These are phyloP conservation scores for Pseudeuparius sepicola DNA, from an alignment of 2,888 invertebrate genomes.

Conservation along the genomic window DNA sequence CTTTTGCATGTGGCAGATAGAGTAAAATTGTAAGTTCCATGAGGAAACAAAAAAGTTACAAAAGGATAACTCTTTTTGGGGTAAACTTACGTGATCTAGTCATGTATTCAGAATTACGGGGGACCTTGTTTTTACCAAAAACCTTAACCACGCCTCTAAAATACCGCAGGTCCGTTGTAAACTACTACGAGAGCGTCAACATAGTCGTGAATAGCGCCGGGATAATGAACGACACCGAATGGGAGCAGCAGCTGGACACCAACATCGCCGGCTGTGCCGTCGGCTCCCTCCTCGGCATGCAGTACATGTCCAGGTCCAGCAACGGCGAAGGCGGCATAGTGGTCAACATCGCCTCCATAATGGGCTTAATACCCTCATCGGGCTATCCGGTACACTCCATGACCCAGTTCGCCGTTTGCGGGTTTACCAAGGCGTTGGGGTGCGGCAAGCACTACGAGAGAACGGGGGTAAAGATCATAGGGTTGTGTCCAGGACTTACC, in stretches of 20 bases:
- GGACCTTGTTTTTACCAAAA: too few species aligned
- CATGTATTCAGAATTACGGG: too few species aligned
- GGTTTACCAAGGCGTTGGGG: conserved; percentile 30
- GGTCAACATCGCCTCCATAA: conserved; percentile 52
- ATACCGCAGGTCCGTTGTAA: too few species aligned
- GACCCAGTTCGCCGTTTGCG: conserved; percentile 34
- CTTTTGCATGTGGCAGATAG: too few species aligned
- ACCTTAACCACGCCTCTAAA: too few species aligned
- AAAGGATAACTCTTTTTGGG: too few species aligned
- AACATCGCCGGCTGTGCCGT: conserved; percentile 34
- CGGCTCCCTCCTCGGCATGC: conserved; percentile 44
- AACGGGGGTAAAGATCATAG: conserved; percentile 44
- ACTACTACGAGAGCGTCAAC: conserved; percentile 32
- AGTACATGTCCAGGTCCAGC: conserved; percentile 46
- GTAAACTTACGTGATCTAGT: too few species aligned
- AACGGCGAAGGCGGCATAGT: conserved; percentile 51
- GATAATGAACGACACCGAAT: conserved; percentile 64
- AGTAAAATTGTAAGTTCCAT: too few species aligned
- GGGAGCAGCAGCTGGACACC: conserved; percentile 56
- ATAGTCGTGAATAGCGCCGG: conserved; percentile 65
- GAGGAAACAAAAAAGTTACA: too few species aligned
- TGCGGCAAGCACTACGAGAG: conserved; percentile 36
- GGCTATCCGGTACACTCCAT: conserved; percentile 45
- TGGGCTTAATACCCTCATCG: conserved; percentile 44
- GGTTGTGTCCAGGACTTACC: conserved; percentile 46